These are phyloP conservation scores for Cebus imitator DNA, from an alignment of 2,113 vertebrate genomes.

Conservation along the genomic window DNA sequence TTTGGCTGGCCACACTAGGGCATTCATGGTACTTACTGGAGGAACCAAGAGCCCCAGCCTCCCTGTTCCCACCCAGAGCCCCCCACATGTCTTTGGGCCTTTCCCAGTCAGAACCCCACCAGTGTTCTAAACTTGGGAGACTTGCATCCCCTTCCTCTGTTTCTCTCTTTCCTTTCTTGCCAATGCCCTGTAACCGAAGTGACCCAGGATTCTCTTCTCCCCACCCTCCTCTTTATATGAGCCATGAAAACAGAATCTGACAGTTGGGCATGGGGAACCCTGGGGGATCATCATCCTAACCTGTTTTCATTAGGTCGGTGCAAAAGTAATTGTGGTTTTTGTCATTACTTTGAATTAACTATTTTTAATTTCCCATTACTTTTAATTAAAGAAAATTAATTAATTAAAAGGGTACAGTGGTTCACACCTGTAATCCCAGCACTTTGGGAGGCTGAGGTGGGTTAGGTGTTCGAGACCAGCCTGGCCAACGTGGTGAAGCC, in stretches of 20 bases:
- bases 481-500: too few relatives aligned
- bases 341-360: too few relatives aligned
- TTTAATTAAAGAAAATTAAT: too few relatives aligned
- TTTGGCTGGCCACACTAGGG: not conserved
- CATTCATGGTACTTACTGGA: not conserved
- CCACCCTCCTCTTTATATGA: not conserved
- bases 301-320: not conserved
- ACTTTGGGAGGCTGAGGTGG: too few relatives aligned
- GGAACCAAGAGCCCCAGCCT: not conserved
- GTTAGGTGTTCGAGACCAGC: too few relatives aligned
- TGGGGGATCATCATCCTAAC: not conserved
- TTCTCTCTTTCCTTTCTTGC: not conserved
- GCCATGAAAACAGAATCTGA: not conserved
- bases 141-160: not conserved
- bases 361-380: too few relatives aligned
- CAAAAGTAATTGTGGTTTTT: too few relatives aligned
- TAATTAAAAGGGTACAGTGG: too few relatives aligned
- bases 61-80: not conserved
- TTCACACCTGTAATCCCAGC: too few relatives aligned
- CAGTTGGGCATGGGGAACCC: not conserved
- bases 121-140: not conserved
- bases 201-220: not conserved
- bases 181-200: accelerated
- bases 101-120: not conserved
- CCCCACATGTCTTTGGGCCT: accelerated